Conservation (phyloP, 2,888 invertebrate species). For the Belgica antarctica region DNA sequence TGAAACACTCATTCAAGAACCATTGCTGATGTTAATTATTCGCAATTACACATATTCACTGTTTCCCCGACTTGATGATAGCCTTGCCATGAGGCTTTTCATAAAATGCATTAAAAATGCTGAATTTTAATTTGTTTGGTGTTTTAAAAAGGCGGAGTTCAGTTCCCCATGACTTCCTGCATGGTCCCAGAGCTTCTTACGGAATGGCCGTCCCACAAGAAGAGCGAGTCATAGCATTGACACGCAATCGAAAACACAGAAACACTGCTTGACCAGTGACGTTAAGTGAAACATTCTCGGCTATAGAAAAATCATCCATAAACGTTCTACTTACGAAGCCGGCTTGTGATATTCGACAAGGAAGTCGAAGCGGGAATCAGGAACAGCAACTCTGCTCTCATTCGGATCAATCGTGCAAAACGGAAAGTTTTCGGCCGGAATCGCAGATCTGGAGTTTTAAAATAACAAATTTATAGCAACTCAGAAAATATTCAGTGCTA, state of each 20-base stretch:
- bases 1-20: too few species aligned
- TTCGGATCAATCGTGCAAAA: slow-evolving; percentile 99
- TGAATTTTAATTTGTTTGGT: slow-evolving; percentile 40
- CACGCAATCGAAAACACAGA: neutral
- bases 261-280: neutral
- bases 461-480: too few species aligned
- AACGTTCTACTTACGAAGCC: slow-evolving; percentile 72
- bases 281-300: too few species aligned
- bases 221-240: neutral
- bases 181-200: neutral
- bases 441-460: too few species aligned
- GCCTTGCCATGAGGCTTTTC: slow-evolving; percentile 34
- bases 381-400: slow-evolving; percentile 99
- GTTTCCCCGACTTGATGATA: slow-evolving; percentile 32
- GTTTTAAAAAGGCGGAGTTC: slow-evolving; percentile 43
- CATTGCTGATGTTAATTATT: slow-evolving; percentile 25
- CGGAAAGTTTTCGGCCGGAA: slow-evolving; percentile 97
- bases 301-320: too few species aligned
- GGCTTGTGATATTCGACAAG: slow-evolving; percentile 94
- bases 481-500: too few species aligned
- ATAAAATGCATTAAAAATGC: neutral
- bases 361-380: slow-evolving; percentile 90
- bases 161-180: slow-evolving; percentile 6
- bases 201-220: slow-evolving; percentile 26
- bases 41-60: slow-evolving; percentile 39